phyloP scores from a whole-genome alignment of 53 echinoderm and acorn worm species.

The Mesocentrotus franciscanus region DNA sequence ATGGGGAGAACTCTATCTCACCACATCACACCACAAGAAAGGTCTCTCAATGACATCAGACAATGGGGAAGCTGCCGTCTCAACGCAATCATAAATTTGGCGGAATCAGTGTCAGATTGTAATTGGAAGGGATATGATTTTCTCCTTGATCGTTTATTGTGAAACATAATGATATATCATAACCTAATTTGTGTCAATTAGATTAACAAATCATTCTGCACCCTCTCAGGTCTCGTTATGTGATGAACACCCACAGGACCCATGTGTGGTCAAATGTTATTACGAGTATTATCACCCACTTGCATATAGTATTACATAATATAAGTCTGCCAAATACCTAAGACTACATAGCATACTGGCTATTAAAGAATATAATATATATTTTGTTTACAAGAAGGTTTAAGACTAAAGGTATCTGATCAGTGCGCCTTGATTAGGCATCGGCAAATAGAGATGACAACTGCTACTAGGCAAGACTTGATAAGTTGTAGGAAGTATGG shows the following conservation, averaged over 20 bases:
- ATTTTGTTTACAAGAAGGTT: no score
- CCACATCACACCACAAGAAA: not conserved
- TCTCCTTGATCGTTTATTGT: not conserved
- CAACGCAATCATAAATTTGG: not conserved
- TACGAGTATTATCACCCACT: no score
- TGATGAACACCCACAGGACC: not conserved
- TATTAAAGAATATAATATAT: no score
- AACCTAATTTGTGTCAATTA: constrained; percentile 3
- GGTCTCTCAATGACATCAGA: constrained; percentile 23
- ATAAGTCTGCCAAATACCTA: no score
- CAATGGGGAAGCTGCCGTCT: constrained; percentile 1
- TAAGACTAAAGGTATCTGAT: no score
- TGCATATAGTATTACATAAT: no score
- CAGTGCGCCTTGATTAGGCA: no score
- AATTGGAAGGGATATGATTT: constrained; percentile 6
- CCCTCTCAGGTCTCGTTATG: not conserved
- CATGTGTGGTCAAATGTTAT: constrained; percentile 10
- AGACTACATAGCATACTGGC: no score
- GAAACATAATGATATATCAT: not conserved
- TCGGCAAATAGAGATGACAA: no score
- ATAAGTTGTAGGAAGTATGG: no score
- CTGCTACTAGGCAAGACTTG: no score
- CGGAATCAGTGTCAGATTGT: constrained; percentile 2
- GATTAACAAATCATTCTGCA: constrained; percentile 32
- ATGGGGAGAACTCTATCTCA: not conserved